Evolutionary conservation across 2,888 invertebrate genomes (phyloP), one percentile per base, ranked within the genome.

Genomic region (Tryphoninae sp.): DNA sequence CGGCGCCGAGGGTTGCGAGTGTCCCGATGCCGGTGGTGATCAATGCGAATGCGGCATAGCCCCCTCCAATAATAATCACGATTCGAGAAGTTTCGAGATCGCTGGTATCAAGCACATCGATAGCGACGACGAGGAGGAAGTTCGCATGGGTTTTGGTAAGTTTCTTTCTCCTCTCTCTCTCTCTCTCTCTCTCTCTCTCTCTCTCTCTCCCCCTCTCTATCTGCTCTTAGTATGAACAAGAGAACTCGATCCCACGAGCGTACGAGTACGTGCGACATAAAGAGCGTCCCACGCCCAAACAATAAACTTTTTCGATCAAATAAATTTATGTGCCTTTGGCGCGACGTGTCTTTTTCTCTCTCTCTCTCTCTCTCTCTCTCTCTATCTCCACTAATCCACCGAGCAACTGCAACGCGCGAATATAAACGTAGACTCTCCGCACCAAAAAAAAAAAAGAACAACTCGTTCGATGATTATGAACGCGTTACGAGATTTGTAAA

Each of bases 51-150:
- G 90, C 67, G 78, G 86, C 6, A 89, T 88, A 80, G 91, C 92
- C 40, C 88, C 61, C 13, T 40, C 92, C 89, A 83, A 42, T 16
- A 55, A 69, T 53, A 75, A 53, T 23, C 72, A 62, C 51, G 85
- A 82, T 7, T 77, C 88, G 92, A 94, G 83, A 72, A 94, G 94
- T 91, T 95, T 95, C 90, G 95, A 95, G 90, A 92, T 95, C 87
- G 95, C 94, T 72, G 94, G 94, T 42, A 95, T 95, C 92, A 95
- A 95, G 82, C 95, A 95, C 91, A 95, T 95, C 86, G 95, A 95
- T 91, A 95, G 95, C 90, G 95, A 95, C 88, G 95, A 95, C 87
- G 95, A 95, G 89, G 94, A 94, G 85, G 94, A 92, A 83, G 93
- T 90, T 89, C 93, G 89, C 89, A 93, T 90, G 92, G 92, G 89